Base-by-base conservation (phyloP, 2,888 invertebrate genomes). In the Drosophila melanocephala region DNA sequence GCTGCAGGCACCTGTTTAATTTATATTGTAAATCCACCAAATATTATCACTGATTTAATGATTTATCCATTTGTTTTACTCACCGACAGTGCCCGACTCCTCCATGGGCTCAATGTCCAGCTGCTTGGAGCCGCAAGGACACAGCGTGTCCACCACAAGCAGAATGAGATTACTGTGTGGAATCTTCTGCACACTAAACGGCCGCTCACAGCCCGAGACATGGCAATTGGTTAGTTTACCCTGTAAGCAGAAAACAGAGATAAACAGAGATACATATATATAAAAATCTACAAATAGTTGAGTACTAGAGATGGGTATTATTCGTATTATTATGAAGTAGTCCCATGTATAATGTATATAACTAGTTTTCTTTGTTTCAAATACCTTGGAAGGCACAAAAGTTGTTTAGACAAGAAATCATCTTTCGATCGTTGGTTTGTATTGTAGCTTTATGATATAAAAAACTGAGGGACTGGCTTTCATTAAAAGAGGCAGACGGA, bases 101-200 rank as follows among this genome's bases (percentile, higher is more conserved):
- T 96, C 96, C 89, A 96, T 95, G 77, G 97, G 96, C 69, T 96
- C 95, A 93, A 97, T 97, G 93, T 97, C 97, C 79, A 97, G 94
- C 91, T 97, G 96, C 93, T 97, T 97, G 91, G 96, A 97, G 80
- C 97, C 97, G 94, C 97, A 98, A 59, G 97, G 97, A 93, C 97
- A 97, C 83, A 97, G 94, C 30, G 97, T 97, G 93, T 98, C 97
- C 87, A 98, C 97, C 78, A 97, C 98, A 77, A 98, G 94, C 78
- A 98, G 94, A 89, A 98, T 97, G 87, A 98, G 94, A 94, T 98
- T 98, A 92, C 97, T 98, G 93, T 97, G 97, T 58, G 96, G 97
- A 90, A 98, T 97, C 94, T 97, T 97, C 92, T 98, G 97, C 66
- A 98, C 97, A 94, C 97, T 98, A 94, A 98, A 98, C 33, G 97